These are phyloP conservation scores for Epinephelus malabaricus DNA, from an alignment of 2,797 vertebrate genomes.

Conservation along the genomic window DNA sequence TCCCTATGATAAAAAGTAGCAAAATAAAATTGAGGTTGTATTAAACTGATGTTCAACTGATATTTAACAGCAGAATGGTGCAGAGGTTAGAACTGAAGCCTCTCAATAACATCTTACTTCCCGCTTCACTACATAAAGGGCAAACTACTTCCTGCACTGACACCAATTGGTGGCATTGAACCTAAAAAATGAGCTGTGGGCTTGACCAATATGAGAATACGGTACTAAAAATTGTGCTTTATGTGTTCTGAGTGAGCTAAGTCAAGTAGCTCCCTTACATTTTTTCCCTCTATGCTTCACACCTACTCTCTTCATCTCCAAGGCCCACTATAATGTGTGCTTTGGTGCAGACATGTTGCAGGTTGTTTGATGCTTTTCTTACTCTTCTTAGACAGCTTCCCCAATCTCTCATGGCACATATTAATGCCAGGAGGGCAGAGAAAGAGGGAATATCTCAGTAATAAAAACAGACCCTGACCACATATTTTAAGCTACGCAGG, in stretches of 20 bases:
- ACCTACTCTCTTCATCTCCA: not conserved
- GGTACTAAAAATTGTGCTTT: not conserved
- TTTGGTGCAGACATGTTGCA: not conserved
- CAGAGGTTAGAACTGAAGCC: too few species aligned
- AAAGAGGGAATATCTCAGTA: not conserved
- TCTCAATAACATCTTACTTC: too few species aligned
- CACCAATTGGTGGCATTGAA: not conserved
- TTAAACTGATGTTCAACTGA: too few species aligned
- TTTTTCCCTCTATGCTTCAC: not conserved
- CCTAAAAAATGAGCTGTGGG: not conserved
- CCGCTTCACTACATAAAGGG: too few species aligned
- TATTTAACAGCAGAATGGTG: too few species aligned
- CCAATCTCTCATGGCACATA: constrained; percentile 46
- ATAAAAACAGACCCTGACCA: constrained; percentile 2
- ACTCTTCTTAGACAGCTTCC: constrained; percentile 40
- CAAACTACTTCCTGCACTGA: not conserved
- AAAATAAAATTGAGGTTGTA: too few species aligned
- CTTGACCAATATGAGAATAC: not conserved
- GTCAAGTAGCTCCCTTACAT: not conserved
- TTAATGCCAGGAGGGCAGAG: not conserved
- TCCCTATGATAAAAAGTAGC: too few species aligned
- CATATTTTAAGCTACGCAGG: not conserved
- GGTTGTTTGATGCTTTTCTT: not conserved
- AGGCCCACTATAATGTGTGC: not conserved
- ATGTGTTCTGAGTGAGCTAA: not conserved